Evolutionary conservation across 1,140 invertebrate genomes (phyloP).

Genomic region (Wasmannia auropunctata): DNA sequence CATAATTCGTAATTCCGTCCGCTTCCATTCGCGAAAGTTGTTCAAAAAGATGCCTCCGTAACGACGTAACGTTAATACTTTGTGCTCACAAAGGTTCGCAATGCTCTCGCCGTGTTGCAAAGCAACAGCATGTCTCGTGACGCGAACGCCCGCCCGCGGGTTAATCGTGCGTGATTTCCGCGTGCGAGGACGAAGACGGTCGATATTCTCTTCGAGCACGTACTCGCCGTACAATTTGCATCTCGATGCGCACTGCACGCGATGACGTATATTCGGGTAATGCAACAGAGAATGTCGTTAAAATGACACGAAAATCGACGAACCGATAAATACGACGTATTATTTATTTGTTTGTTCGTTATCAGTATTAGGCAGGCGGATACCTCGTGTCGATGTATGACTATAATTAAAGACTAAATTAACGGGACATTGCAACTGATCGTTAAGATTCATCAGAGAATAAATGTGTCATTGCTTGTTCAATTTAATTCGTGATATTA

Average conservation of each 20-base stretch:
- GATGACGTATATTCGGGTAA: background rate
- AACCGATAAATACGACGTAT: background rate
- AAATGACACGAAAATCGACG: background rate
- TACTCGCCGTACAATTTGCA: slow-evolving; percentile 1
- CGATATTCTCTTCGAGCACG: slow-evolving; percentile 29
- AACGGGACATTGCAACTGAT: too few relatives aligned
- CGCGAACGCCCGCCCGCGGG: background rate
- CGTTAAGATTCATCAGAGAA: too few relatives aligned
- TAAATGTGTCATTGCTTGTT: too few relatives aligned
- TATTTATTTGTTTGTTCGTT: too few relatives aligned
- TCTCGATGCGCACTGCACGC: background rate
- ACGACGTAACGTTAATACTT: background rate
- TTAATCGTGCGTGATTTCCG: slow-evolving; percentile 45
- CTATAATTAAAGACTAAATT: too few relatives aligned
- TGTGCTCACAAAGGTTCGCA: background rate
- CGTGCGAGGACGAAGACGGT: slow-evolving; percentile 37
- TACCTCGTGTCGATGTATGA: too few relatives aligned
- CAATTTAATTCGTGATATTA: too few relatives aligned
- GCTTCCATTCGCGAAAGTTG: background rate
- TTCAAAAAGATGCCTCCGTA: background rate
- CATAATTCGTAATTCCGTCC: background rate
- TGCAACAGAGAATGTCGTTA: background rate
- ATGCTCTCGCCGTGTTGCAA: background rate
- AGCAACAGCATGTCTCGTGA: slow-evolving; percentile 23
- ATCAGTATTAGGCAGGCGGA: too few relatives aligned